A percentile compares a stretch with the other conserved stretches of the same genome.
These are phyloP conservation scores for Corythoichthys haematopterus DNA, from an alignment of 2,113 vertebrate species.

Conservation along the genomic window DNA sequence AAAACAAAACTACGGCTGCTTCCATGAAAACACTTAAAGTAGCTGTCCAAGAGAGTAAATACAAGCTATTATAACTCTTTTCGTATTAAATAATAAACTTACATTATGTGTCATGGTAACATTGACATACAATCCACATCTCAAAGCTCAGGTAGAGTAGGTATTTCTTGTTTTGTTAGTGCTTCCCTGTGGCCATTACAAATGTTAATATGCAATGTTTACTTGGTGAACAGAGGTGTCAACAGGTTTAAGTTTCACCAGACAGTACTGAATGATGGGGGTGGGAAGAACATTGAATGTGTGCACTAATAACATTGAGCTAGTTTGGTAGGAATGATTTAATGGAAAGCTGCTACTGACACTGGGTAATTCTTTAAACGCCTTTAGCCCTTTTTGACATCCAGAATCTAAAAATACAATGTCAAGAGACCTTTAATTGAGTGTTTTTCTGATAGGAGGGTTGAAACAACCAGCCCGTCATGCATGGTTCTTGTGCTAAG, in stretches of 20 bases:
- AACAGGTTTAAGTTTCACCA: constrained; percentile 19
- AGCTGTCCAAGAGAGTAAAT: neutral
- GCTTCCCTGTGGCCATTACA: constrained; percentile 20
- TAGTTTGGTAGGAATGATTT: no score
- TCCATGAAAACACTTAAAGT: constrained; percentile 13
- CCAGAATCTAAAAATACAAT: no score
- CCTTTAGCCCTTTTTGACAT: no score
- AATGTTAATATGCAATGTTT: constrained; percentile 32
- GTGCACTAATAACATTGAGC: no score
- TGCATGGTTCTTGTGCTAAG: no score
- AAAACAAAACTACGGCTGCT: constrained; percentile 10
- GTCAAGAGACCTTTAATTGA: no score
- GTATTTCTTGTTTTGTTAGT: constrained; percentile 4
- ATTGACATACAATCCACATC: neutral
- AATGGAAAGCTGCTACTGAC: no score
- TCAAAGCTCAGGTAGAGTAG: neutral
- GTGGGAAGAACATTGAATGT: neutral
- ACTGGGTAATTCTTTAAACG: no score
- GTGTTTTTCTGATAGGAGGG: no score
- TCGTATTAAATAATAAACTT: neutral
- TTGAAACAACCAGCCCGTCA: no score
- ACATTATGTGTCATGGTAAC: neutral
- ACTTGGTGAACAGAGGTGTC: constrained; percentile 10
- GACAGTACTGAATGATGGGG: neutral
- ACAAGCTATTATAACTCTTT: neutral